phyloP scores from a whole-genome alignment of 2,888 invertebrate species.

The Drosophila pseudotalamancana region DNA sequence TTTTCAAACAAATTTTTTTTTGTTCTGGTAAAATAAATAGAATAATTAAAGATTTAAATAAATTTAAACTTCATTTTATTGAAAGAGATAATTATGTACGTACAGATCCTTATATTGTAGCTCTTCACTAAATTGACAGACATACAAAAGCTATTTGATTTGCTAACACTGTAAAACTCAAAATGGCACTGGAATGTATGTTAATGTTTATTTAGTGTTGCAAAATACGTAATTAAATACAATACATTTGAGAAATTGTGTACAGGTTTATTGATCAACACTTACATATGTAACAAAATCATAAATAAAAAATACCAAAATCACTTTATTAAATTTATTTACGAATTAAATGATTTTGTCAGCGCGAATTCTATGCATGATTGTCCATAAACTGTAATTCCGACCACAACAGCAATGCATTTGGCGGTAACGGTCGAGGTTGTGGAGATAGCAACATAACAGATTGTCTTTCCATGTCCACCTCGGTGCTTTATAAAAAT shows the following conservation, averaged over 20 bases:
- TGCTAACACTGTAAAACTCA: not conserved
- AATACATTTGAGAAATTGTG: no score
- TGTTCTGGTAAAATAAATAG: no score
- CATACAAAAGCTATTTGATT: not conserved
- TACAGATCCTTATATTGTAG: no score
- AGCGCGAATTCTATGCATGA: conserved; percentile 84
- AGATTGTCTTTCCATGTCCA: conserved; percentile 94
- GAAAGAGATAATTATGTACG: no score
- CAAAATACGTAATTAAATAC: not conserved
- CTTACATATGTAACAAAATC: no score
- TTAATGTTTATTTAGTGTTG: not conserved
- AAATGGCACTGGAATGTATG: not conserved
- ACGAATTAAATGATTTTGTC: not conserved
- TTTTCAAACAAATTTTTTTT: not conserved
- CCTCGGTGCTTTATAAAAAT: conserved; percentile 89
- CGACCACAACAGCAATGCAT: conserved; percentile 93
- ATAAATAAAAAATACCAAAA: not conserved
- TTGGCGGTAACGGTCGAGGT: conserved; percentile 96
- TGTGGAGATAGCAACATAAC: conserved; percentile 97
- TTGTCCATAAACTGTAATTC: conserved; percentile 98
- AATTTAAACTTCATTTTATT: no score
- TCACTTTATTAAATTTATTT: not conserved
- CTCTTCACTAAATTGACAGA: no score
- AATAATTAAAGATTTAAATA: no score
- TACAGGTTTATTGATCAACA: no score